Evolutionary conservation across 1,140 invertebrate genomes (phyloP).

Genomic region (Aphis craccivora): DNA sequence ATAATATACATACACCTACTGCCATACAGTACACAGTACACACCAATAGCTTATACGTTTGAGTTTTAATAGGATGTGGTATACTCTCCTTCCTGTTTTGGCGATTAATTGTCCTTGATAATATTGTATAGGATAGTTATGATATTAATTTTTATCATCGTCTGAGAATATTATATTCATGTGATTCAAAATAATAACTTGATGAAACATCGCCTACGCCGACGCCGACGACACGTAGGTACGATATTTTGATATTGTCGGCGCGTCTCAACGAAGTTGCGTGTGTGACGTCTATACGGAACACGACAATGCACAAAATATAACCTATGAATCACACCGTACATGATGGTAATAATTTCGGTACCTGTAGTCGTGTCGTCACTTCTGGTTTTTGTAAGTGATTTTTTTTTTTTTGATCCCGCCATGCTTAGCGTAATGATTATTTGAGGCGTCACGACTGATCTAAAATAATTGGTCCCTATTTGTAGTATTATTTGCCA

Average conservation of each 20-base stretch:
- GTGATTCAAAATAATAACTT: not conserved
- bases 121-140: not conserved
- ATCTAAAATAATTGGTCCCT: not conserved
- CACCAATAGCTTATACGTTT: not conserved
- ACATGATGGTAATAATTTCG: not conserved
- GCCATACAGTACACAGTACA: not conserved
- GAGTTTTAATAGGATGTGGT: not conserved
- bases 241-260: slow-evolving; percentile 11
- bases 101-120: not conserved
- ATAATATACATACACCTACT: not conserved
- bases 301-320: not conserved
- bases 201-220: not conserved
- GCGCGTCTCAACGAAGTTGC: not conserved
- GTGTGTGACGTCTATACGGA: not conserved
- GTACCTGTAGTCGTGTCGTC: not conserved
- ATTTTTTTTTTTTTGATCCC: not conserved
- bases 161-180: not conserved
- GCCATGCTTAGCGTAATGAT: not conserved
- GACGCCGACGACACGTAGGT: not conserved
- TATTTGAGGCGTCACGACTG: not conserved
- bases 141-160: not conserved
- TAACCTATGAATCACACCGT: not conserved
- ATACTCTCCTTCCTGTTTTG: not conserved
- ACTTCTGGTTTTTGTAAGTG: not conserved
- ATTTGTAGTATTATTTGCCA: not conserved